These are phyloP conservation scores for Rhopalosiphum maidis DNA, from an alignment of 1,140 invertebrate genomes.

Conservation along the genomic window DNA sequence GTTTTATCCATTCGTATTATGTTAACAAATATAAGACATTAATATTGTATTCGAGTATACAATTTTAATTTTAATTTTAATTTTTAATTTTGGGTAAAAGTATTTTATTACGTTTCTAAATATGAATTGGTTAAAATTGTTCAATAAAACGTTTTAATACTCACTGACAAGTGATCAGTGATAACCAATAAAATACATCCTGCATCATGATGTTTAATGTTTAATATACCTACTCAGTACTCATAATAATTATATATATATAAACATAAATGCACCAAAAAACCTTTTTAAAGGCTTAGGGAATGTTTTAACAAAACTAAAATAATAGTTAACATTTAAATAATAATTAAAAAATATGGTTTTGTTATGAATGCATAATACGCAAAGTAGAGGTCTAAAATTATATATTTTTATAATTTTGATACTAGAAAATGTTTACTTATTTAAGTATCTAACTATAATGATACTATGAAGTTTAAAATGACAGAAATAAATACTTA, in stretches of 20 bases:
- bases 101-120: neutral
- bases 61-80: neutral
- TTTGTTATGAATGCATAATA: neutral
- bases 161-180: neutral
- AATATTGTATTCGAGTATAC: neutral
- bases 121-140: neutral
- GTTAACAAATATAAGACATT: neutral
- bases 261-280: neutral
- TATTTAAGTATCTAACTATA: neutral
- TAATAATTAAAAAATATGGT: neutral
- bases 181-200: neutral
- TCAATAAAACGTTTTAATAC: neutral
- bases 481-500: neutral
- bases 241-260: too few relatives aligned
- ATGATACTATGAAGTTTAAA: too few relatives aligned
- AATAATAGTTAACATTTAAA: neutral
- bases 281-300: neutral
- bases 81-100: neutral
- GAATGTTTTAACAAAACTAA: neutral
- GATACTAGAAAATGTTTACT: neutral
- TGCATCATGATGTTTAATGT: neutral
- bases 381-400: neutral
- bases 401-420: neutral
- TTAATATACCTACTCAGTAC: neutral
- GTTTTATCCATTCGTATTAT: neutral